Conservation (phyloP, 2,888 invertebrate species). For the Meganola albula region DNA sequence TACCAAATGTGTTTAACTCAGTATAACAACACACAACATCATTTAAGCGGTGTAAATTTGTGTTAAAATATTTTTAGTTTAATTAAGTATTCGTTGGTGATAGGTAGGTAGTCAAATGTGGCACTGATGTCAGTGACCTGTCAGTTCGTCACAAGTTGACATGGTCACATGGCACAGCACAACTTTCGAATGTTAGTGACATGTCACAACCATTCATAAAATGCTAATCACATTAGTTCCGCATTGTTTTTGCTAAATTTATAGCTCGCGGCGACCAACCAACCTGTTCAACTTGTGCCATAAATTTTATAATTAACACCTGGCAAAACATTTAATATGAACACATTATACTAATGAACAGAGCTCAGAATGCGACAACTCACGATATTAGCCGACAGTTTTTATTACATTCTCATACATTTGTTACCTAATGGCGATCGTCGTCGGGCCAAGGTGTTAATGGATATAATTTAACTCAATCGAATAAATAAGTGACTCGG, state of each 20-base stretch:
- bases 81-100: no score
- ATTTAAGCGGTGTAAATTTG: no score
- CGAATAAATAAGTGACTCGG: conserved; percentile 33
- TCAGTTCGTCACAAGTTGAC: conserved; percentile 13
- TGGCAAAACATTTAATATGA: conserved; percentile 45
- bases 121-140: conserved; percentile 31
- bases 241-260: conserved; percentile 61
- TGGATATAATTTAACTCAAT: conserved; percentile 45
- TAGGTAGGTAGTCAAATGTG: conserved; percentile 18
- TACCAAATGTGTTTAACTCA: no score
- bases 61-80: no score
- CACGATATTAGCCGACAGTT: conserved; percentile 19
- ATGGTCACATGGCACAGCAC: conserved; percentile 37
- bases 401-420: conserved; percentile 30
- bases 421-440: conserved; percentile 24
- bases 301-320: conserved; percentile 59
- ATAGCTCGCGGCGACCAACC: conserved; percentile 44
- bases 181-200: conserved; percentile 57
- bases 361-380: conserved; percentile 24
- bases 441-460: conserved; percentile 51
- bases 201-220: conserved; percentile 60
- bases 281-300: conserved; percentile 41
- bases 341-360: conserved; percentile 35
- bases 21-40: no score
- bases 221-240: conserved; percentile 61